Evolutionary conservation across 2,888 invertebrate genomes (phyloP), one percentile per base, ranked within the genome.

Genomic region (Eueremaeus valkanovi): DNA sequence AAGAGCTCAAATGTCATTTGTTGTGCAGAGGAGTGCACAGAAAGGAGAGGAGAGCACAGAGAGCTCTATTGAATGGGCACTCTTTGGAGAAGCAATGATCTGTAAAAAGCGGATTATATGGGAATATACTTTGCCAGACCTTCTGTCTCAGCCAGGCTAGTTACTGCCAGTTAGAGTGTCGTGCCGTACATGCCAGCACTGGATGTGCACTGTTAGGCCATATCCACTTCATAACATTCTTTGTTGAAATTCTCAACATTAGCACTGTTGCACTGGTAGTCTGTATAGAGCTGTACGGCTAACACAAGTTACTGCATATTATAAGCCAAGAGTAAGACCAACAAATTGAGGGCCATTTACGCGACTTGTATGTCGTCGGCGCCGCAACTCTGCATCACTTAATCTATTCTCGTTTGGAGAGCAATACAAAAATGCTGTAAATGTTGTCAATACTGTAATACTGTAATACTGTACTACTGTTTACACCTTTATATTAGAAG

Each of bases 331-430:
- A 11, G 66, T 66, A 66, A 66, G 66, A 66, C 66, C 66, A 66
- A 66, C 66, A 66, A 66, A 66, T 66, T 66, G 66, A 66, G 66
- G 66, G 66, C 66, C 66, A 66, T 66, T 66, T 66, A 66, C 66
- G 66, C 36, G 66, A 36, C 66, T 66, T 66, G 36, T 66, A 66
- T 36, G 66, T 36, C 66, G 66, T 27, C 33, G 11, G n/a, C 24
- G 9, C 24, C 11, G n/a, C 58, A 58, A 21, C 21, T 16, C 24
- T 29, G 33, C 66, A 66, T 66, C 66, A 66, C 66, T 66, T 66
- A 66, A 66, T 66, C 66, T 66, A 66, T 66, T 66, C 66, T 36
- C 36, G 66, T 36, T 66, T 66, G 13, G 33, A 36, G 66, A 33
- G 36, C 66, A 66, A n/a, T n/a, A n/a, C 31, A 29, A 29, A 33